These are phyloP conservation scores for Cochlearius cochlearius DNA, from an alignment of 2,113 vertebrate genomes.

Conservation along the genomic window DNA sequence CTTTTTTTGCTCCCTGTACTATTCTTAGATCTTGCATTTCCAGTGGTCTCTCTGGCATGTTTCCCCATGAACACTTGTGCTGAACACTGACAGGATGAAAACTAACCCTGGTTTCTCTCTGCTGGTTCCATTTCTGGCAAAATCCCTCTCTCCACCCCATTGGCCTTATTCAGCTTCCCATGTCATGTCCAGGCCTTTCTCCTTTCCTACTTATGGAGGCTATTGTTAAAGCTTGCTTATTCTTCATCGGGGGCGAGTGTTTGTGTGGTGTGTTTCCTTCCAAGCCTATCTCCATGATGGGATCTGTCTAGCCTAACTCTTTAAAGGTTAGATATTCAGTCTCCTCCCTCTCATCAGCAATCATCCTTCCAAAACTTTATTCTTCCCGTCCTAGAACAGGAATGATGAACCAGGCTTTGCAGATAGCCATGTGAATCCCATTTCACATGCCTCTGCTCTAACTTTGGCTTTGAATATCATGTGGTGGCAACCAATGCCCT, in stretches of 20 bases:
- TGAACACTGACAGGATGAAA: background rate
- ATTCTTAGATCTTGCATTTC: background rate
- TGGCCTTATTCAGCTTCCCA: background rate
- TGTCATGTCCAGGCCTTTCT: rapidly evolving
- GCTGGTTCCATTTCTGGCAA: background rate
- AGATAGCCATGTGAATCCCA: background rate
- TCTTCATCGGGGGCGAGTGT: background rate
- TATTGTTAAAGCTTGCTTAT: background rate
- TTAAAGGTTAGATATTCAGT: background rate
- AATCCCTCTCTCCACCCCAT: background rate
- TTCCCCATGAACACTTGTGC: background rate
- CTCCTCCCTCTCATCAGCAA: background rate
- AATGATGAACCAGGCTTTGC: background rate
- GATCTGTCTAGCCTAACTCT: background rate
- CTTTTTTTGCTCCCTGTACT: background rate
- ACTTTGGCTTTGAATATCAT: background rate
- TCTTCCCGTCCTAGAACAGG: background rate
- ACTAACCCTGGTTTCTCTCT: background rate
- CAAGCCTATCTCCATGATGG: background rate
- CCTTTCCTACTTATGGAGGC: background rate
- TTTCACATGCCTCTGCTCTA: background rate
- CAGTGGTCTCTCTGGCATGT: background rate
- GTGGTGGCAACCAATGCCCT: background rate
- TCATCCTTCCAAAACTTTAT: background rate
- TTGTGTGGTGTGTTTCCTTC: background rate